Evolutionary conservation across 2,113 vertebrate species (phyloP).

Genomic region (Platycercus adscitus): DNA sequence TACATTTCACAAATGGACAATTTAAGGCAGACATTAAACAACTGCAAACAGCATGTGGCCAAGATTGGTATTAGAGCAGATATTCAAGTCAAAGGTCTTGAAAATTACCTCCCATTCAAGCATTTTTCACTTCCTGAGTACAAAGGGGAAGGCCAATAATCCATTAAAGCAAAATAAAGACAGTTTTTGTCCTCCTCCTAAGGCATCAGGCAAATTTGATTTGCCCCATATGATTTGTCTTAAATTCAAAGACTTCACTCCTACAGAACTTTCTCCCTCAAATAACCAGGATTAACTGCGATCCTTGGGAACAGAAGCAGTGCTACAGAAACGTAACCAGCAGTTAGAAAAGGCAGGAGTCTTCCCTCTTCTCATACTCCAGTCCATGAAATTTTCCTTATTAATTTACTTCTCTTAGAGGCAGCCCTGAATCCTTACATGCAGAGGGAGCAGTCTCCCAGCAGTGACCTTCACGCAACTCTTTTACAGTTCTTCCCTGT

Average conservation of each 20-base stretch:
- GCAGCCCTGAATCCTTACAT: background rate
- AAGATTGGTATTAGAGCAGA: background rate
- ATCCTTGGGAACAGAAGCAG: background rate
- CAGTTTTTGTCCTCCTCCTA: background rate
- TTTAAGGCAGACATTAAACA: slow-evolving; percentile 19
- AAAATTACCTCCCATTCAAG: background rate
- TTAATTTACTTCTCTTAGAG: background rate
- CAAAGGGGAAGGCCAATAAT: background rate
- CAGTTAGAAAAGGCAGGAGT: background rate
- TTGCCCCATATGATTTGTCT: background rate
- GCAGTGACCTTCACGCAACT: background rate
- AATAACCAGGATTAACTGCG: background rate
- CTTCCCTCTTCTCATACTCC: background rate
- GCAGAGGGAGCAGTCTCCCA: background rate
- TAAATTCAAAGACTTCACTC: background rate
- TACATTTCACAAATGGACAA: slow-evolving; percentile 25
- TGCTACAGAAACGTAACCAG: background rate
- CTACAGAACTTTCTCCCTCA: background rate
- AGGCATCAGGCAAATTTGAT: background rate
- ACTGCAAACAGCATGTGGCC: background rate
- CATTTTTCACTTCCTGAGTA: background rate
- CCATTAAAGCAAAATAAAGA: background rate
- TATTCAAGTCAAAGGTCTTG: background rate
- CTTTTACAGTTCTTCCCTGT: background rate
- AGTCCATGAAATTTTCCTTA: background rate